Evolutionary conservation across 2,888 invertebrate genomes (phyloP).

Genomic region (Pachymerium ferrugineum): DNA sequence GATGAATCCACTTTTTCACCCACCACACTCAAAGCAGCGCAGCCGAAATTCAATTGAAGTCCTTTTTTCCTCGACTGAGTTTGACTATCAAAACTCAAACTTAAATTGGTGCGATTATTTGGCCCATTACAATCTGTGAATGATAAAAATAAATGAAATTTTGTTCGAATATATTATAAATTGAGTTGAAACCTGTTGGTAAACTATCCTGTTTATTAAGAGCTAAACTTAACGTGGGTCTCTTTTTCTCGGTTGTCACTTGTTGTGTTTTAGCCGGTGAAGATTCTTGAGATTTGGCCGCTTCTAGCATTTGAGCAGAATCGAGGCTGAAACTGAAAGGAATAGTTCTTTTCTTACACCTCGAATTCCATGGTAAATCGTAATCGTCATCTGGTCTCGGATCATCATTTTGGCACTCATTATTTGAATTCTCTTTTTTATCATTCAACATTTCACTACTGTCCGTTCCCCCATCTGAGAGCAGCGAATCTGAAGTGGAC

Average conservation of each 20-base stretch:
- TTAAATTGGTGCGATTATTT: constrained; percentile 23
- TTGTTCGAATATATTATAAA: no score
- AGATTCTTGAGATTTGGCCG: not conserved
- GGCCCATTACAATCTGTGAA: no score
- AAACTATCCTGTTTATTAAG: not conserved
- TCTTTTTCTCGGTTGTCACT: not conserved
- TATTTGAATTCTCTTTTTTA: no score
- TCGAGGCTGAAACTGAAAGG: constrained; percentile 29
- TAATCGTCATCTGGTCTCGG: constrained; percentile 37
- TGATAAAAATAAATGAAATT: no score
- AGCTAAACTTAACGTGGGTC: not conserved
- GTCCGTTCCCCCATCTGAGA: not conserved
- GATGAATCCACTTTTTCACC: constrained; percentile 72
- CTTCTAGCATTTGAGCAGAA: constrained; percentile 16
- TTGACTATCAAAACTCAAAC: constrained; percentile 33
- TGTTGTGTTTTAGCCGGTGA: not conserved
- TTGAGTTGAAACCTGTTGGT: not conserved
- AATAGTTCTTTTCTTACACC: constrained; percentile 23
- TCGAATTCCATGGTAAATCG: constrained; percentile 37
- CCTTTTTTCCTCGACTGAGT: constrained; percentile 37
- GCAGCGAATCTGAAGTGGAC: not conserved
- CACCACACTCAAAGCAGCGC: constrained; percentile 54
- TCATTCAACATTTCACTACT: not conserved
- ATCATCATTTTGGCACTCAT: constrained; percentile 30
- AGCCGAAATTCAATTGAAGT: constrained; percentile 51